These are phyloP conservation scores for Myripristis jacobus DNA, from an alignment of 2,797 vertebrate genomes.

Conservation along the genomic window DNA sequence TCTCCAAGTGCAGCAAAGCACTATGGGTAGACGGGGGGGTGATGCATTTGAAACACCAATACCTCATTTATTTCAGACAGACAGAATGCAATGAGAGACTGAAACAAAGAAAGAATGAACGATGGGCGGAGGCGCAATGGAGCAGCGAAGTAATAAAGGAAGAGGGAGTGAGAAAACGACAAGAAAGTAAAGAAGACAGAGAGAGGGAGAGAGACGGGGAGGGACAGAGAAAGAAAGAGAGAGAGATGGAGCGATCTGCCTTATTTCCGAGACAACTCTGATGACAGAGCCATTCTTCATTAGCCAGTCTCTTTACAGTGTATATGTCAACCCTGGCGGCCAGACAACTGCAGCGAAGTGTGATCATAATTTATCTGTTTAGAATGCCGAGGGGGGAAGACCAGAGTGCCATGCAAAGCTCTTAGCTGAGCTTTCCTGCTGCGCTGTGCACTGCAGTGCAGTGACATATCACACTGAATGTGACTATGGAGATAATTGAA, in stretches of 20 bases:
- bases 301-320: constrained; percentile 76
- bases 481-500: constrained; percentile 58
- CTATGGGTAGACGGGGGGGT: constrained; percentile 45
- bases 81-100: constrained; percentile 62
- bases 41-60: constrained; percentile 67
- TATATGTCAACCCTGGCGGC: constrained; percentile 73
- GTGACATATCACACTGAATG: constrained; percentile 64
- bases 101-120: constrained; percentile 57
- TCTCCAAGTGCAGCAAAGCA: constrained; percentile 67
- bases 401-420: constrained; percentile 48
- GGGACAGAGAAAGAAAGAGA: constrained; percentile 38
- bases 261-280: constrained; percentile 69
- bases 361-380: constrained; percentile 80
- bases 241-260: constrained; percentile 69
- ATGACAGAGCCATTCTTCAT: constrained; percentile 78
- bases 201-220: constrained; percentile 35
- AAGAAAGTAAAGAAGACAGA: constrained; percentile 25
- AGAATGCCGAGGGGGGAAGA: constrained; percentile 63
- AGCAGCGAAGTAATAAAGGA: constrained; percentile 60
- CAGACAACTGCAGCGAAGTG: constrained; percentile 71
- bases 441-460: constrained; percentile 44
- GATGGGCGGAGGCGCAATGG: constrained; percentile 67
- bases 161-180: constrained; percentile 59
- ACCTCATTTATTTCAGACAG: constrained; percentile 69
- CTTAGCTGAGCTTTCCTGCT: constrained; percentile 63